Conservation (phyloP, 1,140 invertebrate species). For the honey bee (Apis mellifera) region Amel_HAv3.1 CM009946.2:6460501-6461000, state of each 20-base stretch:
- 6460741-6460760: constrained; percentile 25
- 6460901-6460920: constrained; percentile 66
- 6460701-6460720: constrained; percentile 28
- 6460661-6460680: too few species aligned
- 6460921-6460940: constrained; percentile 66
- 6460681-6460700: not conserved
- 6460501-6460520: constrained; percentile 12
- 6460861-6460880: constrained; percentile 44
- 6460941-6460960: constrained; percentile 66
- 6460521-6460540: constrained; percentile 27
- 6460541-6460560: constrained; percentile 34
- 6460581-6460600: not conserved
- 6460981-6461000: constrained; percentile 89
- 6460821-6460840: constrained; percentile 44
- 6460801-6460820: constrained; percentile 68
- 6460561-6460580: constrained; percentile 4
- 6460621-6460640: too few species aligned
- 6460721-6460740: constrained; percentile 25
- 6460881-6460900: constrained; percentile 49
- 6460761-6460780: constrained; percentile 58
- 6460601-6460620: not conserved
- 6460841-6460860: constrained; percentile 24
- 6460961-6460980: constrained; percentile 83
- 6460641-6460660: too few species aligned
- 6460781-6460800: constrained; percentile 68